A percentile compares a stretch with the other conserved stretches of the same genome.
Evolutionary conservation across 2,113 vertebrate genomes (phyloP).

Genomic region (Corythornis vintsioides): DNA sequence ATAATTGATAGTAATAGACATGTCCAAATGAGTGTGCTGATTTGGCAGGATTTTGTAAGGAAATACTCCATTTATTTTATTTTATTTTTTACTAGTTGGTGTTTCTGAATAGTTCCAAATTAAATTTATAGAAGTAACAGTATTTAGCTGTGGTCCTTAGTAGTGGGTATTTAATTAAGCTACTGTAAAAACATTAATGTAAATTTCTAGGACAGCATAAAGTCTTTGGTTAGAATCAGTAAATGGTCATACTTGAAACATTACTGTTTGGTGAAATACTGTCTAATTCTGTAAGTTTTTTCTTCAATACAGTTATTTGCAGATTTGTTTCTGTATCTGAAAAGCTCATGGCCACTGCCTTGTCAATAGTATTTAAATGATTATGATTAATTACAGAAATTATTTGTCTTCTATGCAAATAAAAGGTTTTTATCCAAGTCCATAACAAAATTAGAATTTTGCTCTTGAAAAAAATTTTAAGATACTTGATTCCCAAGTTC

Average conservation of each 20-base stretch:
- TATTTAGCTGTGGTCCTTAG: background rate
- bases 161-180: constrained; percentile 34
- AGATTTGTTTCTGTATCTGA: background rate
- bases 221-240: background rate
- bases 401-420: background rate
- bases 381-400: background rate
- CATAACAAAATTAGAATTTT: background rate
- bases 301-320: background rate
- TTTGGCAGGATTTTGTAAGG: background rate
- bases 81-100: background rate
- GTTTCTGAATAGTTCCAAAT: background rate
- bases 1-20: background rate
- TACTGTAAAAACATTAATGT: background rate
- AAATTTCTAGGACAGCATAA: background rate
- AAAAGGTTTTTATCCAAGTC: background rate
- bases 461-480: background rate
- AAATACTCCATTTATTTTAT: background rate
- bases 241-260: background rate
- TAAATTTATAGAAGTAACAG: background rate
- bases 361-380: background rate
- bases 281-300: background rate
- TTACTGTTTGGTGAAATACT: background rate
- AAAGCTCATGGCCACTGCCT: background rate
- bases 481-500: background rate
- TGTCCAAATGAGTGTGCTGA: background rate